phyloP scores from a whole-genome alignment of 2,888 invertebrate genomes.

The Brassicogethes aeneus region DNA sequence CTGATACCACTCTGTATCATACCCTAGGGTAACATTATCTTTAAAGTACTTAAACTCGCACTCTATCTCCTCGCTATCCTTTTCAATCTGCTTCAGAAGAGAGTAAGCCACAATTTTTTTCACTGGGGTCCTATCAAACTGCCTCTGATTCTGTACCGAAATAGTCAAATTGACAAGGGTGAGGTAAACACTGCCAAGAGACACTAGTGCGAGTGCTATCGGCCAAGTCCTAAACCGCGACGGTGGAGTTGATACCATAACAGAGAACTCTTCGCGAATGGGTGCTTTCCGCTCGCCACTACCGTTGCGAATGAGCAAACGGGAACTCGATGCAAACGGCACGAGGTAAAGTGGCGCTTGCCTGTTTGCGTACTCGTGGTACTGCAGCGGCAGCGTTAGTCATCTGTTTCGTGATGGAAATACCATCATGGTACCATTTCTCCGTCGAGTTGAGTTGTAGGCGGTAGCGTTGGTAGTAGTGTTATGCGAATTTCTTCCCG shows the following conservation, averaged over 20 bases:
- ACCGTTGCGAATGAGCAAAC: neutral
- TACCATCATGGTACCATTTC: neutral
- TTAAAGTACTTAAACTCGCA: constrained; percentile 9
- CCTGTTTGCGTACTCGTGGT: no score
- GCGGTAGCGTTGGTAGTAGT: neutral
- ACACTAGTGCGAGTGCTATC: neutral
- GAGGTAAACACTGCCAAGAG: neutral
- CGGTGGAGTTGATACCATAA: neutral
- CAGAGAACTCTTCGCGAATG: neutral
- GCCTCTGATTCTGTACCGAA: no score
- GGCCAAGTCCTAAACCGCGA: neutral
- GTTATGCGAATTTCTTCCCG: no score
- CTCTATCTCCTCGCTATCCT: constrained; percentile 17
- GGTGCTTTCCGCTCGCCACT: neutral
- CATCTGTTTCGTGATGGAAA: no score
- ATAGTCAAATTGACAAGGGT: neutral
- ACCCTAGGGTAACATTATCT: no score
- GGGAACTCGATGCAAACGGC: neutral
- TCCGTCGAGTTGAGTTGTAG: neutral
- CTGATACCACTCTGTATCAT: constrained; percentile 15
- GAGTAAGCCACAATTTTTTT: constrained; percentile 22
- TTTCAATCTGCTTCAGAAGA: constrained; percentile 21
- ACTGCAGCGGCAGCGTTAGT: neutral
- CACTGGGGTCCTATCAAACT: constrained; percentile 24
- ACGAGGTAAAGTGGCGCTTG: neutral